phyloP scores from a whole-genome alignment of 2,797 vertebrate genomes.

The Bovichtus variegatus region DNA sequence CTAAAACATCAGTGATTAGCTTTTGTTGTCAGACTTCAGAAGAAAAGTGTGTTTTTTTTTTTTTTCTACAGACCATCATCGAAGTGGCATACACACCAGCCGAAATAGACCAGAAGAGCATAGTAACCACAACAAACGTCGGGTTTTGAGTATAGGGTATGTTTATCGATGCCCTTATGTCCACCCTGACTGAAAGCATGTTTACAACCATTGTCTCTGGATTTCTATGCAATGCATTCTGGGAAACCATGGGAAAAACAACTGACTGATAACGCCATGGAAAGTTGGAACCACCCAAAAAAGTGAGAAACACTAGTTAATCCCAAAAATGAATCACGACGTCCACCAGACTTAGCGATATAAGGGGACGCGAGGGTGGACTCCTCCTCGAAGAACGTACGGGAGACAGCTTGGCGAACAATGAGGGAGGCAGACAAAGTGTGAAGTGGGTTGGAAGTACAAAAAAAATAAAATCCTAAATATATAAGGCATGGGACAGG shows the following conservation, averaged over 20 bases:
- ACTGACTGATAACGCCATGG: background rate
- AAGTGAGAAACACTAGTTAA: background rate
- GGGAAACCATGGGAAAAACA: background rate
- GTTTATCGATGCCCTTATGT: background rate
- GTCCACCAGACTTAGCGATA: background rate
- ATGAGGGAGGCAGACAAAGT: background rate
- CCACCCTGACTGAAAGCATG: background rate
- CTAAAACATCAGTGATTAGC: constrained; percentile 12
- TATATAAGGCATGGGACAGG: constrained; percentile 45
- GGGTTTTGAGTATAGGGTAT: background rate
- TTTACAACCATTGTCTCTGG: constrained; percentile 2
- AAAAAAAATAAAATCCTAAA: constrained; percentile 15
- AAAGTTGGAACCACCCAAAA: background rate
- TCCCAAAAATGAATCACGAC: constrained; percentile 1
- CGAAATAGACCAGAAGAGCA: background rate
- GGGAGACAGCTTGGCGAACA: constrained; percentile 4
- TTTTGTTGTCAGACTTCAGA: constrained; percentile 8
- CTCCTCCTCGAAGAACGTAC: background rate
- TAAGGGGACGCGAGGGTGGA: background rate
- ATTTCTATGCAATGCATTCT: constrained; percentile 14
- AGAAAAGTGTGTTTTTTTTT: background rate
- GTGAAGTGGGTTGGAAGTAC: background rate
- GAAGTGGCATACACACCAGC: background rate
- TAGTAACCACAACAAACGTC: background rate
- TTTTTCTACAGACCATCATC: background rate